Conservation (phyloP, 2,797 vertebrate genomes). For the Pagetopsis macropterus region DNA sequence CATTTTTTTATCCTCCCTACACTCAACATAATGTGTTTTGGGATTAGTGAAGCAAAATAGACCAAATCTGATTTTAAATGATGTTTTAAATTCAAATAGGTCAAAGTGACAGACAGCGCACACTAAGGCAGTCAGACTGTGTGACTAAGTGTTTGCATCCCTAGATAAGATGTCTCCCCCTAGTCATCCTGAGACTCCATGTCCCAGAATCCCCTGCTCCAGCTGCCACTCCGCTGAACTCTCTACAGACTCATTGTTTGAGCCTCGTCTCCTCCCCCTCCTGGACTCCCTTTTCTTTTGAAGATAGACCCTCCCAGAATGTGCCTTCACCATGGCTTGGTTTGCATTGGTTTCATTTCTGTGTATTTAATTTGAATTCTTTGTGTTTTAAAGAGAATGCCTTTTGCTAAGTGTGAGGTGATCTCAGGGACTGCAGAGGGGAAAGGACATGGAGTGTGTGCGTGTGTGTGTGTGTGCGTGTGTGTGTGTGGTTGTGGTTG, state of each 20-base stretch:
- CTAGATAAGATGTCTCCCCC: constrained; percentile 33
- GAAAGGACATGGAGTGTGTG: constrained; percentile 21
- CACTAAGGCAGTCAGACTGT: background rate
- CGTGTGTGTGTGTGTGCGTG: background rate
- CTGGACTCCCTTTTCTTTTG: constrained; percentile 50
- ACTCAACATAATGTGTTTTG: background rate
- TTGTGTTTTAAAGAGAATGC: constrained; percentile 63
- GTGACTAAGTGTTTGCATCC: constrained; percentile 57
- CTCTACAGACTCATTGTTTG: constrained; percentile 11
- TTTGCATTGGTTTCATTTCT: constrained; percentile 52
- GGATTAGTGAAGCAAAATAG: background rate
- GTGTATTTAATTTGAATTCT: constrained; percentile 52
- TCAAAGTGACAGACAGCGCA: background rate
- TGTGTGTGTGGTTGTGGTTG: constrained; percentile 25
- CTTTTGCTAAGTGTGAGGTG: constrained; percentile 76
- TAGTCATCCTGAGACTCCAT: constrained; percentile 4
- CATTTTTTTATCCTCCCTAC: background rate
- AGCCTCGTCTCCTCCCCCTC: constrained; percentile 32
- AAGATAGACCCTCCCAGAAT: constrained; percentile 73
- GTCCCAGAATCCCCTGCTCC: constrained; percentile 49
- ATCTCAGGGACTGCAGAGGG: constrained; percentile 82
- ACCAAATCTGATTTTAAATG: background rate
- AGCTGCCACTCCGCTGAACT: constrained; percentile 33
- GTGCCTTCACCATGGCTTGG: constrained; percentile 81
- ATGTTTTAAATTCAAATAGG: background rate